phyloP scores from a whole-genome alignment of 1,140 invertebrate species.

The Alviniconcha marisindica region DNA sequence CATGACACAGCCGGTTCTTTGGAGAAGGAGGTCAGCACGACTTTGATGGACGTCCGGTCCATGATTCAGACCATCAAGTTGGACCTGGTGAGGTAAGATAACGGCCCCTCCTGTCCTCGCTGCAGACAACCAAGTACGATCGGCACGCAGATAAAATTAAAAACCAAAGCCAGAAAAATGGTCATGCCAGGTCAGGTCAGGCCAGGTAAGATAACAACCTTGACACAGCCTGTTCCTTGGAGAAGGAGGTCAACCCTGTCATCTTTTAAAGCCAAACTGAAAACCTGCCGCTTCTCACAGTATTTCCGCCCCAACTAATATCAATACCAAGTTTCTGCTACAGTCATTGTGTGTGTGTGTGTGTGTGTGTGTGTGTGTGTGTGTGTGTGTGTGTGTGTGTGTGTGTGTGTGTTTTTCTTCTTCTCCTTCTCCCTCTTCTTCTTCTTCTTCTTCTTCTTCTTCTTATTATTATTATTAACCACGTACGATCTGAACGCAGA shows the following conservation, averaged over 20 bases:
- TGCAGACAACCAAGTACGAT: neutral
- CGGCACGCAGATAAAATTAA: too few relatives aligned
- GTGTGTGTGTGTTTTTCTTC: too few relatives aligned
- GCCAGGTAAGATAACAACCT: neutral
- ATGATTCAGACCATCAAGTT: neutral
- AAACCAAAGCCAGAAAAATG: too few relatives aligned
- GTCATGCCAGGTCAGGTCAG: neutral
- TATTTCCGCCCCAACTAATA: neutral
- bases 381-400: too few relatives aligned
- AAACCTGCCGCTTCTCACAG: neutral
- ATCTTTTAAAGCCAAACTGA: neutral
- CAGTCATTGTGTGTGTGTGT: neutral
- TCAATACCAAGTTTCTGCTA: neutral
- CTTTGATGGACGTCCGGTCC: neutral
- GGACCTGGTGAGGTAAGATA: too few relatives aligned
- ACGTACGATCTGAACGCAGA: neutral
- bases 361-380: too few relatives aligned
- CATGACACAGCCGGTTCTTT: neutral
- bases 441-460: too few relatives aligned
- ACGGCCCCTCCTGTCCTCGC: neutral
- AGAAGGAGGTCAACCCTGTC: constrained; percentile 11
- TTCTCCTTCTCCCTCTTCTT: too few relatives aligned
- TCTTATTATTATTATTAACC: too few relatives aligned
- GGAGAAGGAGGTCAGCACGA: neutral
- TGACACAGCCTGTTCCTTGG: neutral